Evolutionary conservation across 2,113 vertebrate species (phyloP).

Genomic region (Ameiurus melas): DNA sequence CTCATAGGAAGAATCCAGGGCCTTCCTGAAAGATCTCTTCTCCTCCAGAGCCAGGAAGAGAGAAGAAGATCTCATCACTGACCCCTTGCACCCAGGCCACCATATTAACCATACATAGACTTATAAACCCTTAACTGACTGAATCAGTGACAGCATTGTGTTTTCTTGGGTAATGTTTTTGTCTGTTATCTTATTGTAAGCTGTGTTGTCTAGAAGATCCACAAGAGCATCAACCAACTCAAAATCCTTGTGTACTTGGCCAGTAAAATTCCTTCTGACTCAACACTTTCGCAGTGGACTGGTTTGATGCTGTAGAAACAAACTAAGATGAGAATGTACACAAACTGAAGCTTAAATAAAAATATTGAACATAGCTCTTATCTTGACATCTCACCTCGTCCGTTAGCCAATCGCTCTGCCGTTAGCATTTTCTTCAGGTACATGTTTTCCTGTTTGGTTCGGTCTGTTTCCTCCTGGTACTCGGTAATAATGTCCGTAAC

Average conservation of each 20-base stretch:
- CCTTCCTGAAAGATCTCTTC: not conserved
- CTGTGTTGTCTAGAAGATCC: not conserved
- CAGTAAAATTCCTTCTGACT: not conserved
- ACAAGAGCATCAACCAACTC: not conserved
- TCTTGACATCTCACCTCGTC: not conserved
- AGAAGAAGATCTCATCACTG: not conserved
- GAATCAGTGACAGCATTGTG: not conserved
- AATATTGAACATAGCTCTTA: not conserved
- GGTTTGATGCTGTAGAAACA: not conserved
- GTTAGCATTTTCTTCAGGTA: constrained; percentile 31
- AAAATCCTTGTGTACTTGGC: too few relatives aligned
- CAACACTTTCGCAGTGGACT: not conserved
- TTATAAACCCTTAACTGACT: not conserved
- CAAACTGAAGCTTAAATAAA: not conserved
- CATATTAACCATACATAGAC: not conserved
- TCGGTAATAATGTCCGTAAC: constrained; percentile 28
- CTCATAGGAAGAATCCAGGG: not conserved
- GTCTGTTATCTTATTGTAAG: not conserved
- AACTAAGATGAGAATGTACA: not conserved
- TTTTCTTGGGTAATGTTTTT: not conserved
- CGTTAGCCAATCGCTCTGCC: not conserved
- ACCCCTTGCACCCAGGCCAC: not conserved
- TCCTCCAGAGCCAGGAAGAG: not conserved
- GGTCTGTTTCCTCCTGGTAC: constrained; percentile 29
- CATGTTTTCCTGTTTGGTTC: constrained; percentile 28